Evolutionary conservation across 2,888 invertebrate genomes (phyloP).

Genomic region (Meliscaeva auricollis): DNA sequence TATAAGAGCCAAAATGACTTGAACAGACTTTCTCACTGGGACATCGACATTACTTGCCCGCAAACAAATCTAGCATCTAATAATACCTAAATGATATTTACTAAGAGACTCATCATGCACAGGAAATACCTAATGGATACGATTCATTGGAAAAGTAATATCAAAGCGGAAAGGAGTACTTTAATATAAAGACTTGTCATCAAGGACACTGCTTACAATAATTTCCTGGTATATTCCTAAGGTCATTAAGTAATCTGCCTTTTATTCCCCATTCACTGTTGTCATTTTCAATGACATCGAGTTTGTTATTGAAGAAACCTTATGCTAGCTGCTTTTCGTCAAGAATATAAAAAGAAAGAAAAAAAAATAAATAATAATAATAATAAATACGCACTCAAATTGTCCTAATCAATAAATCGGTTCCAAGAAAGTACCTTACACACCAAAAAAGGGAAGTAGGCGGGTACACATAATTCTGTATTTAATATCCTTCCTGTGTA

Average conservation of each 20-base stretch:
- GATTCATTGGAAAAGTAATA: neutral
- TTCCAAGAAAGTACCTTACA: neutral
- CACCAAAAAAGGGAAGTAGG: neutral
- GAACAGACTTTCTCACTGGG: too few relatives aligned
- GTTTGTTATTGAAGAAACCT: neutral
- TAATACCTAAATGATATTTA: neutral
- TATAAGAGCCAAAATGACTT: too few relatives aligned
- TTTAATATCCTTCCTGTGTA: constrained; percentile 8
- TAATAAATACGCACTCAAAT: constrained; percentile 17
- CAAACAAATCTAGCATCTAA: neutral
- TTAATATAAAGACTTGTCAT: neutral
- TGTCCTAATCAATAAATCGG: constrained; percentile 27
- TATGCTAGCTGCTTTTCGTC: neutral
- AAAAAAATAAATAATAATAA: neutral
- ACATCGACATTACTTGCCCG: neutral
- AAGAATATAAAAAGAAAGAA: too few relatives aligned
- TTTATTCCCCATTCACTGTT: neutral
- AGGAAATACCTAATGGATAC: constrained; percentile 8
- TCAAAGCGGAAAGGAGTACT: neutral
- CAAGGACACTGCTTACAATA: constrained; percentile 1
- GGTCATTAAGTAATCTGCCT: constrained; percentile 1
- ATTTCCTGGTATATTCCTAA: constrained; percentile 9
- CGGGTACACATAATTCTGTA: neutral
- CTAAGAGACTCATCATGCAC: neutral
- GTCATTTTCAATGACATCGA: constrained; percentile 13